Evolutionary conservation across 2,888 invertebrate species (phyloP), one percentile per base, ranked within the genome.

Genomic region (Zhengitettix transpicula): DNA sequence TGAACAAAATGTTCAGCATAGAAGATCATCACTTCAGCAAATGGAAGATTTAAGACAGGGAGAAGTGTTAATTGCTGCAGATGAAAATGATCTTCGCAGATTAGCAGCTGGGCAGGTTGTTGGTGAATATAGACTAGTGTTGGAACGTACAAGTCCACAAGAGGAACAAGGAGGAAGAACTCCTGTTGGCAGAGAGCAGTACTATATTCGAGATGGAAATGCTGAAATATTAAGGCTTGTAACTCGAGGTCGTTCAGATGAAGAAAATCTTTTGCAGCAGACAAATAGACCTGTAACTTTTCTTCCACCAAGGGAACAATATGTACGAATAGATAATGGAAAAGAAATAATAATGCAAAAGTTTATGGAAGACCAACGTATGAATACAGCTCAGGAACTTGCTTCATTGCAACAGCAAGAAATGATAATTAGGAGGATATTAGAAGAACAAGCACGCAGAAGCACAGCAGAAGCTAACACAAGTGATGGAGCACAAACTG

Each of bases 261-360:
- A 84, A 64, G 65, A 65, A 14, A 58, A 52, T 9, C 42, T 42
- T 10, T 53, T 58, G 10, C 17, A 42, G 14, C 53, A 58, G 11
- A 42, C 42, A 11, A 12, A 47, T 14, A 47, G 47, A n/a, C 47
- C 47, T 47, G 47, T 47, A 47, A 47, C 47, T 7, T 47, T 14
- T 8, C 47, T 14, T 14, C 47, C 47, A 14, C 14, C 47, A 2
- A 47, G 14, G n/a, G 47, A 83, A 64, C 76, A 81, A 53, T 77
- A 83, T 55, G 81, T 83, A 67, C 71, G 75, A 60, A 81, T 84
- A 14, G 84, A 85, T 65, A 85, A 84, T 28, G 91, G 90, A 0
- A 92, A 92, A 74, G 87, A 90, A 69, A 83, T 90, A 64, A 74
- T 92, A 3, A 84, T 91, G 81, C 81, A 85, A 66, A 75, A 90